A percentile compares a stretch with the other conserved stretches of the same genome.
These are phyloP conservation scores for Hermatobates lingyangjiaoensis DNA, from an alignment of 1,140 invertebrate genomes.

Conservation along the genomic window DNA sequence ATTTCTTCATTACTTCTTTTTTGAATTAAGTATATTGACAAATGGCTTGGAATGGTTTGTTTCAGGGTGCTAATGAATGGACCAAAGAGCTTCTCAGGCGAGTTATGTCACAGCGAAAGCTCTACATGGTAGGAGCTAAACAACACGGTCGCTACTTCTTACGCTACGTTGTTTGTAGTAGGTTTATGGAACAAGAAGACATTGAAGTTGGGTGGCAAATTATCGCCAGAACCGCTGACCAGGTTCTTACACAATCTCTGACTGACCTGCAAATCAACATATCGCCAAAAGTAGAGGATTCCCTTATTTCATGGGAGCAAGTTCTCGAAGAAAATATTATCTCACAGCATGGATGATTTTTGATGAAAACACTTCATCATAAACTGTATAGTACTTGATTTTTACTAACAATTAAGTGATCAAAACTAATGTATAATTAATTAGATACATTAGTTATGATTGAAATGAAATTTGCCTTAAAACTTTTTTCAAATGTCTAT, in stretches of 20 bases:
- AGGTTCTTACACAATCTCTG: not conserved
- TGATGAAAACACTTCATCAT: too few species aligned
- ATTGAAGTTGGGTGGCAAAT: slow-evolving; percentile 58
- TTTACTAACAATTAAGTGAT: too few species aligned
- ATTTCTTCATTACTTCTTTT: too few species aligned
- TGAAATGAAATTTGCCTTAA: too few species aligned
- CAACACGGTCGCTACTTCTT: slow-evolving; percentile 48
- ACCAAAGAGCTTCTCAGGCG: slow-evolving; percentile 56
- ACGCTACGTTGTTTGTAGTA: slow-evolving; percentile 65
- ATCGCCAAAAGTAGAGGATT: not conserved
- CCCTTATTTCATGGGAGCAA: not conserved
- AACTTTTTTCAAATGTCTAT: too few species aligned
- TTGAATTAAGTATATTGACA: too few species aligned
- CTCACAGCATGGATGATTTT: slow-evolving; percentile 3
- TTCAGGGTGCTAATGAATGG: slow-evolving; percentile 45
- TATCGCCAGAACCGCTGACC: not conserved
- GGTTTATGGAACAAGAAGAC: slow-evolving; percentile 44
- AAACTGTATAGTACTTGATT: too few species aligned
- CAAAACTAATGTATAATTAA: too few species aligned
- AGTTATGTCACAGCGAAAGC: slow-evolving; percentile 54
- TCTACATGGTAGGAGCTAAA: slow-evolving; percentile 66
- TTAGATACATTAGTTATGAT: too few species aligned
- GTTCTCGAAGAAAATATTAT: slow-evolving; percentile 3
- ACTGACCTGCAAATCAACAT: not conserved
- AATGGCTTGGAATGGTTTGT: too few species aligned